phyloP scores from a whole-genome alignment of 2,888 invertebrate genomes.

The Luperina testacea region DNA sequence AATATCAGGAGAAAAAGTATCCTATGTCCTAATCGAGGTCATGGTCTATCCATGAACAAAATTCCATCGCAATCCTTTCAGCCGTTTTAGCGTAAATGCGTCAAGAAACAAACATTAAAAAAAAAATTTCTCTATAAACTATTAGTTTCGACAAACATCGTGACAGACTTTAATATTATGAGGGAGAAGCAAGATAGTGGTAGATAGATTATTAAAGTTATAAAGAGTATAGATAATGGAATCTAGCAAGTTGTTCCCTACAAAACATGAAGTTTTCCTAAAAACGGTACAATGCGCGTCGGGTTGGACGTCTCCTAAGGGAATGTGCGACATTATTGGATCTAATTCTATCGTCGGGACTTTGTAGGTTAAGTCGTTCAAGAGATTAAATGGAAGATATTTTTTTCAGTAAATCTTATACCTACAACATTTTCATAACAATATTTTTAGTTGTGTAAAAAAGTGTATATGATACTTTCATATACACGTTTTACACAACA shows the following conservation, averaged over 20 bases:
- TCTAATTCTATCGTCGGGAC: conserved; percentile 39
- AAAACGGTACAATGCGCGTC: conserved; percentile 7
- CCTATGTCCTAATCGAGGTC: no score
- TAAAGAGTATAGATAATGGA: not conserved
- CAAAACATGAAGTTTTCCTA: conserved; percentile 4
- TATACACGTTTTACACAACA: no score
- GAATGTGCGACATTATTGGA: conserved; percentile 38
- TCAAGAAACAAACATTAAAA: no score
- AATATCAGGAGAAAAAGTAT: no score
- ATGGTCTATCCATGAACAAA: no score
- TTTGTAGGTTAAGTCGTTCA: conserved; percentile 15
- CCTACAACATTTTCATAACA: conserved; percentile 1
- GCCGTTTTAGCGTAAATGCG: no score
- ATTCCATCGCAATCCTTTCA: no score
- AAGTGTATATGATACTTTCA: no score
- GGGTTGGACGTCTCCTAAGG: conserved; percentile 23
- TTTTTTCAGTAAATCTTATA: not conserved
- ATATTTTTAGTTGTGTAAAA: not conserved
- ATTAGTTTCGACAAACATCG: not conserved
- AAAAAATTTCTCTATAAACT: no score
- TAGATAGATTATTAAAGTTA: not conserved
- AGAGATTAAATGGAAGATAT: conserved; percentile 19
- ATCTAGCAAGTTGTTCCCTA: not conserved
- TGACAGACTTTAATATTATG: not conserved
- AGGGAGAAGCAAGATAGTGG: not conserved